These are phyloP conservation scores for Tanaodytes sp. DNA, from an alignment of 2,888 invertebrate genomes.

Conservation along the genomic window DNA sequence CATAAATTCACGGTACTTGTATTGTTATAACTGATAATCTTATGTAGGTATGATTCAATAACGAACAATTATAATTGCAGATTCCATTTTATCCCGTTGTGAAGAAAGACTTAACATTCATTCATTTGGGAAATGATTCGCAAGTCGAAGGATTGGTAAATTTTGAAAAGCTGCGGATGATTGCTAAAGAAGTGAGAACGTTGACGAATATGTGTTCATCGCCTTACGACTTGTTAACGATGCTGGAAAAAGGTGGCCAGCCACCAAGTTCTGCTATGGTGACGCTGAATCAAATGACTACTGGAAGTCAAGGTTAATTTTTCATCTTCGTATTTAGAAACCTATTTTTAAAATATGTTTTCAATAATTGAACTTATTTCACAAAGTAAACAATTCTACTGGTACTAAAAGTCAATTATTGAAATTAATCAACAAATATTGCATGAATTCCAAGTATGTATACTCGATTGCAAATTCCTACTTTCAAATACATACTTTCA, in stretches of 20 bases:
- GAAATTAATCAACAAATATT: no score
- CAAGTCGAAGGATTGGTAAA: conserved; percentile 91
- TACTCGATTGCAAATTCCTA: no score
- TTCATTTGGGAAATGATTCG: conserved; percentile 96
- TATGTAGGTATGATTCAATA: no score
- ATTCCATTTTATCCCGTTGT: conserved; percentile 94
- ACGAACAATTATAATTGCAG: conserved; percentile 64
- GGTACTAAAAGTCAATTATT: no score
- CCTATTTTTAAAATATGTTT: not conserved
- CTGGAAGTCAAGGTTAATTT: conserved; percentile 76
- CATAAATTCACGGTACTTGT: no score
- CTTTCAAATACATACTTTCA: no score
- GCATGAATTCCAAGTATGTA: no score
- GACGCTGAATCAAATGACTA: conserved; percentile 88
- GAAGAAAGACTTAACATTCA: conserved; percentile 96
- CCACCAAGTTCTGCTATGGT: conserved; percentile 92
- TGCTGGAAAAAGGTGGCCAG: conserved; percentile 89
- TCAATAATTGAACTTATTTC: not conserved
- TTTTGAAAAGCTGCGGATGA: conserved; percentile 98
- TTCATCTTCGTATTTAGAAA: not conserved
- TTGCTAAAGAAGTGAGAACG: conserved; percentile 94
- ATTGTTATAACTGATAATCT: no score
- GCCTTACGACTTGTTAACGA: conserved; percentile 88
- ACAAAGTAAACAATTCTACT: no score
- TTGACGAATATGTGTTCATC: conserved; percentile 96